Percentiles rank a stretch among this genome's conserved stretches.
These are phyloP conservation scores for Cataglyphis livida DNA, from an alignment of 2,888 invertebrate genomes.

Conservation along the genomic window DNA sequence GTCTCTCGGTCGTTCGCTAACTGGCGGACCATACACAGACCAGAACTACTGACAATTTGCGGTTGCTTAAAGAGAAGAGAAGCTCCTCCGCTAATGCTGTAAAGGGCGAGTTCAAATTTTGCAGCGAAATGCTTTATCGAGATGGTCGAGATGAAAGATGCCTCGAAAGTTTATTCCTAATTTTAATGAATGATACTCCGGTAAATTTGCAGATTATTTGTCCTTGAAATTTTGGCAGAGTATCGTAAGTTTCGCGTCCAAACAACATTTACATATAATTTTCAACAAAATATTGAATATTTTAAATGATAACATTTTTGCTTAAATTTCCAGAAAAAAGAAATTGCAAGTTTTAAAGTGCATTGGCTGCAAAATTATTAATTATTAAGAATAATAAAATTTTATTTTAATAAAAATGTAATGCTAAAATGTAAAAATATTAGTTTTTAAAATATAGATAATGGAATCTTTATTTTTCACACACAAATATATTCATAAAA, in stretches of 20 bases:
- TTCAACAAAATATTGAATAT: neutral
- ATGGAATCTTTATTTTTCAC: neutral
- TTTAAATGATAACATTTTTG: neutral
- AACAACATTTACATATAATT: neutral
- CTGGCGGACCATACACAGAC: slow-evolving; percentile 39
- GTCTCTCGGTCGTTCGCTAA: slow-evolving; percentile 24
- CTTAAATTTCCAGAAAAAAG: neutral
- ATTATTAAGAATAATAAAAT: neutral
- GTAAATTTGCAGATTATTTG: neutral
- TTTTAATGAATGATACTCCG: neutral
- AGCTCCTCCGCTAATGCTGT: neutral
- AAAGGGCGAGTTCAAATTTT: neutral
- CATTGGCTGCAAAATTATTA: neutral
- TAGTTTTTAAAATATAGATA: neutral
- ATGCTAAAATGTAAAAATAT: neutral
- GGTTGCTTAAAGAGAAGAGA: slow-evolving; percentile 15
- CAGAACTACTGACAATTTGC: slow-evolving; percentile 54
- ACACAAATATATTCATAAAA: neutral
- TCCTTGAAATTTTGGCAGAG: neutral
- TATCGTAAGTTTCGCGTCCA: neutral
- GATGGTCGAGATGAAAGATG: neutral
- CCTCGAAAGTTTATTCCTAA: neutral
- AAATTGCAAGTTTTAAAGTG: neutral
- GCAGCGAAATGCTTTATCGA: neutral
- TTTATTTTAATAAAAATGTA: neutral